A percentile compares a stretch with the other conserved stretches of the same genome.
Conservation (phyloP, 1,140 invertebrate genomes). For the Pogonomyrmex barbatus region DNA sequence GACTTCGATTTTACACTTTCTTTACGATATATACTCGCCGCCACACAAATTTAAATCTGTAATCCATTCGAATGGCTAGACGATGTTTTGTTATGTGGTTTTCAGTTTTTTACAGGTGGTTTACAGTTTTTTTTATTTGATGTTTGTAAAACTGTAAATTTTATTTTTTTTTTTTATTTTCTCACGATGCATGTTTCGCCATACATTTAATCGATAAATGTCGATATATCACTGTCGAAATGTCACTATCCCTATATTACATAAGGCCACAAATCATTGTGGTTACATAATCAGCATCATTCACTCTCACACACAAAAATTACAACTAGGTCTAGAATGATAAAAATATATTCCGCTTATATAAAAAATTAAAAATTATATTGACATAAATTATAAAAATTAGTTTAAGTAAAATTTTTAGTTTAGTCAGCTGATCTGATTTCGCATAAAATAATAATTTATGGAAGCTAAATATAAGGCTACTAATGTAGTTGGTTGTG, state of each 20-base stretch:
- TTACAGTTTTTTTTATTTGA: not conserved
- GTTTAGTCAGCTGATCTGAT: conserved; percentile 19
- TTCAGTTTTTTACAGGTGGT: not conserved
- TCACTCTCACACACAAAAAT: not conserved
- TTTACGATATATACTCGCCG: not conserved
- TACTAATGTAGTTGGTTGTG: not conserved
- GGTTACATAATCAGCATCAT: not conserved
- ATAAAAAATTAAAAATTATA: not conserved
- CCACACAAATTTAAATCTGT: not conserved
- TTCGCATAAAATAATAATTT: not conserved
- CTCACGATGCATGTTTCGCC: not conserved
- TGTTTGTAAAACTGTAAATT: not conserved
- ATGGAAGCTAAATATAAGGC: not conserved
- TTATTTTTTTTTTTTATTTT: conserved; percentile 18
- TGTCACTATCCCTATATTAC: not conserved
- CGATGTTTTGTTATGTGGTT: not conserved
- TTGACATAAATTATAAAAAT: too few species aligned
- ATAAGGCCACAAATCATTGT: not conserved
- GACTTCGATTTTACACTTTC: conserved; percentile 9
- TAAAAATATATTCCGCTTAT: not conserved
- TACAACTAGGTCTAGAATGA: not conserved
- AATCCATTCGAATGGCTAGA: not conserved
- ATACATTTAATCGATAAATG: not conserved
- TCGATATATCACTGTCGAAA: not conserved
- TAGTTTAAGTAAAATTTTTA: not conserved